These are phyloP conservation scores for Heliconius ethilla DNA, from an alignment of 2,888 invertebrate genomes.

Conservation along the genomic window DNA sequence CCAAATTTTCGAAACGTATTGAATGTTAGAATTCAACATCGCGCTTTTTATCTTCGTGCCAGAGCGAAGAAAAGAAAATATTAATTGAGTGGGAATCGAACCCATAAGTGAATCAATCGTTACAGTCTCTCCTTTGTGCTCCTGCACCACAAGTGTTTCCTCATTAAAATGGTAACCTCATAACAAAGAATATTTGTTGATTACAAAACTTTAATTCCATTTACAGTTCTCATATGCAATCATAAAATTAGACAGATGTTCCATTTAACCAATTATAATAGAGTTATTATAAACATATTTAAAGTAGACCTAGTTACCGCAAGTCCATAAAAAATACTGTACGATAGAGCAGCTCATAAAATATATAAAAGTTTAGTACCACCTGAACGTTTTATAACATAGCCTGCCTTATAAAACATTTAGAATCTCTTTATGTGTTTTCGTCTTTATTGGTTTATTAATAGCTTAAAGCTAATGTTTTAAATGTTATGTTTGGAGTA, in stretches of 20 bases:
- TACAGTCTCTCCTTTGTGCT: too few species aligned
- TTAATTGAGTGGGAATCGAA: too few species aligned
- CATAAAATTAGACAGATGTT: constrained; percentile 3
- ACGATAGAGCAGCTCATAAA: constrained; percentile 33
- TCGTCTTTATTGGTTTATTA: constrained; percentile 32
- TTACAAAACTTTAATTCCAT: background rate
- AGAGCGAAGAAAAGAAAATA: too few species aligned
- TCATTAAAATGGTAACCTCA: background rate
- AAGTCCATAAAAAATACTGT: constrained; percentile 30
- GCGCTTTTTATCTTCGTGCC: too few species aligned
- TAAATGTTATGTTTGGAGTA: constrained; percentile 11
- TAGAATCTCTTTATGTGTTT: constrained; percentile 26
- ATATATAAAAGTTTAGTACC: constrained; percentile 23
- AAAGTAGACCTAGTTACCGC: constrained; percentile 7
- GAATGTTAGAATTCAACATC: too few species aligned
- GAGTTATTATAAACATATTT: constrained; percentile 21
- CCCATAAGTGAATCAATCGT: too few species aligned
- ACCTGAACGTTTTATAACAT: constrained; percentile 37
- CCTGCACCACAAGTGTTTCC: too few species aligned
- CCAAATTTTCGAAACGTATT: too few species aligned
- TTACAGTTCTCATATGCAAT: background rate
- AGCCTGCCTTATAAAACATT: constrained; percentile 34
- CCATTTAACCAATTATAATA: background rate
- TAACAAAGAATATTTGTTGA: background rate
- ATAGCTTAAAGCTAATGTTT: constrained; percentile 13